A percentile compares a stretch with the other conserved stretches of the same genome.
These are phyloP conservation scores for Oriolus oriolus DNA, from an alignment of 2,113 vertebrate species.

Conservation along the genomic window DNA sequence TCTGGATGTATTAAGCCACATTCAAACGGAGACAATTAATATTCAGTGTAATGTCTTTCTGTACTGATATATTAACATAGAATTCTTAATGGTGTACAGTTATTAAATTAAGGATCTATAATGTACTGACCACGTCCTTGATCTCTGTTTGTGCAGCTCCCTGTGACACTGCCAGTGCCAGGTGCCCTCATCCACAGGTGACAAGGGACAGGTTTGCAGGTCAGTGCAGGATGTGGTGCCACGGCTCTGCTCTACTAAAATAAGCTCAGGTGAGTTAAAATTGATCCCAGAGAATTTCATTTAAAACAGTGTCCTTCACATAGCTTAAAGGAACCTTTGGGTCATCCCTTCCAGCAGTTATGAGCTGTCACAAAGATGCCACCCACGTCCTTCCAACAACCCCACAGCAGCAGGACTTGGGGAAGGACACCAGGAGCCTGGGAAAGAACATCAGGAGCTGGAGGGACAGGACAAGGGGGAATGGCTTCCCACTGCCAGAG, in stretches of 20 bases:
- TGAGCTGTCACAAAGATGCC: not conserved
- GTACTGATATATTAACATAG: not conserved
- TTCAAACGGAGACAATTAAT: not conserved
- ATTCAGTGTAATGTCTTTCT: not conserved
- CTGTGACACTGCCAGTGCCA: not conserved
- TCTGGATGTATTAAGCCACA: not conserved
- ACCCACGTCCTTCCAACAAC: not conserved
- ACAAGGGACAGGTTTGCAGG: fast-evolving
- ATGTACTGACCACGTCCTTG: not conserved
- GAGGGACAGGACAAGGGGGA: not conserved
- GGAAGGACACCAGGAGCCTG: not conserved
- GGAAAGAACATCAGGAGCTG: not conserved
- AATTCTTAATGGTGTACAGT: not conserved
- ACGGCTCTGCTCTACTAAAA: not conserved
- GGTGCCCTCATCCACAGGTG: not conserved
- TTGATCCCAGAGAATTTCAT: not conserved
- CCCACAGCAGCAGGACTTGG: not conserved
- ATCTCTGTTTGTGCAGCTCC: not conserved
- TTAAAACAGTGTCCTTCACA: not conserved
- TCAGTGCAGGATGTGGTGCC: not conserved
- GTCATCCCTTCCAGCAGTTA: not conserved
- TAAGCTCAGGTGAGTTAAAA: not conserved
- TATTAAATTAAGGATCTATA: not conserved
- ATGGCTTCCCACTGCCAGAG: not conserved
- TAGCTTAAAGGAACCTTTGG: not conserved